phyloP scores from a whole-genome alignment of 2,113 vertebrate species.

The Mustela lutreola region DNA sequence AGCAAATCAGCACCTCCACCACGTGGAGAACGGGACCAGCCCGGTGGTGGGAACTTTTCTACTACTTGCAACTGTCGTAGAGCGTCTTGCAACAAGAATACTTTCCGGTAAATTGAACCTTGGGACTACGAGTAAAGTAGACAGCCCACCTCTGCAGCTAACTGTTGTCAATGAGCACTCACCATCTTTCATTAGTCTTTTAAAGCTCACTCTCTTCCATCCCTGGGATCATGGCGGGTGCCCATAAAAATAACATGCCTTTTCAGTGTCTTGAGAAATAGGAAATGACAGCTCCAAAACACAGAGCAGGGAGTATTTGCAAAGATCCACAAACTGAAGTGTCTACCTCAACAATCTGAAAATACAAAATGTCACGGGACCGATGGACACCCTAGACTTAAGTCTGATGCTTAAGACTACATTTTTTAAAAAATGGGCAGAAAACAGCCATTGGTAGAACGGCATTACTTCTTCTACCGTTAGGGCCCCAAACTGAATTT shows the following conservation, averaged over 20 bases:
- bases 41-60: neutral
- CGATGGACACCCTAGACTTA: neutral
- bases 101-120: neutral
- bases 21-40: neutral
- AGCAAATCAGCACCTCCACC: neutral
- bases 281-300: neutral
- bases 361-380: neutral
- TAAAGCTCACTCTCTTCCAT: neutral
- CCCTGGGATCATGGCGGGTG: neutral
- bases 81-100: neutral
- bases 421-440: neutral
- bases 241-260: neutral
- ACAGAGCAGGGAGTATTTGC: neutral
- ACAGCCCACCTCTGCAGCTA: neutral
- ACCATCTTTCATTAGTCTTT: neutral
- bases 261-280: neutral
- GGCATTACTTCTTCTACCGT: neutral
- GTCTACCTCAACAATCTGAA: neutral
- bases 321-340: neutral
- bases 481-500: neutral
- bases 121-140: neutral
- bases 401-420: neutral
- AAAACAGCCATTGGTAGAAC: neutral
- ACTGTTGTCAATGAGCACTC: neutral
- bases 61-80: neutral